Conservation (phyloP, 2,797 vertebrate species). For the Podarcis siculus region DNA sequence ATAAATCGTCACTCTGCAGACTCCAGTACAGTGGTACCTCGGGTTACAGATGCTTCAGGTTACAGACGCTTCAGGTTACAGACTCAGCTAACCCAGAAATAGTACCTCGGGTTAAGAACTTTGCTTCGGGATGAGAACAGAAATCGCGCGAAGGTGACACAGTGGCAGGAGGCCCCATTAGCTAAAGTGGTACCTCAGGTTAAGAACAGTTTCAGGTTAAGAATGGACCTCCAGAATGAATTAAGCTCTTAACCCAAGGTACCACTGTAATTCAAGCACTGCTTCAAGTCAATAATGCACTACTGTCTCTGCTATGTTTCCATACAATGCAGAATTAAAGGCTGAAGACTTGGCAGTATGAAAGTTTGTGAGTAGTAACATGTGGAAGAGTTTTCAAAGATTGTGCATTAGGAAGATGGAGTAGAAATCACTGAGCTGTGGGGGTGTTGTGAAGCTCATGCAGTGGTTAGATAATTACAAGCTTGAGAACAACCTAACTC, state of each 20-base stretch:
- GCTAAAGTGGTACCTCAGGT: too few relatives aligned
- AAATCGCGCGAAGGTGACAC: too few relatives aligned
- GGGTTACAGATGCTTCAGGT: too few relatives aligned
- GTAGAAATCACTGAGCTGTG: constrained; percentile 41
- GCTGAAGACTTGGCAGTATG: not conserved
- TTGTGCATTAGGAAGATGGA: constrained; percentile 36
- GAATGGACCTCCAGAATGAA: too few relatives aligned
- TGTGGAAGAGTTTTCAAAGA: constrained; percentile 25
- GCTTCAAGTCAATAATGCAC: not conserved
- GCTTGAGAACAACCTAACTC: constrained; percentile 51
- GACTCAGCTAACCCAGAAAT: too few relatives aligned
- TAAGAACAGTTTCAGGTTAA: too few relatives aligned
- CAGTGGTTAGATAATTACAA: constrained; percentile 55
- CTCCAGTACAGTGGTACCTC: too few relatives aligned
- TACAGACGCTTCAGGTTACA: too few relatives aligned
- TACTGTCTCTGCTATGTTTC: not conserved
- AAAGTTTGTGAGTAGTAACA: not conserved
- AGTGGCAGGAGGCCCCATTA: too few relatives aligned
- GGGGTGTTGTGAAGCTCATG: constrained; percentile 48
- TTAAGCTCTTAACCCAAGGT: too few relatives aligned
- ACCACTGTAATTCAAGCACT: not conserved
- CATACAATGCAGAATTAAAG: not conserved
- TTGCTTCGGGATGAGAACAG: too few relatives aligned
- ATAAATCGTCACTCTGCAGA: not conserved
- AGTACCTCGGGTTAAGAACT: too few relatives aligned